Base-by-base conservation (phyloP, 2,797 vertebrate species). In the Phylloscopus collybita region DNA sequence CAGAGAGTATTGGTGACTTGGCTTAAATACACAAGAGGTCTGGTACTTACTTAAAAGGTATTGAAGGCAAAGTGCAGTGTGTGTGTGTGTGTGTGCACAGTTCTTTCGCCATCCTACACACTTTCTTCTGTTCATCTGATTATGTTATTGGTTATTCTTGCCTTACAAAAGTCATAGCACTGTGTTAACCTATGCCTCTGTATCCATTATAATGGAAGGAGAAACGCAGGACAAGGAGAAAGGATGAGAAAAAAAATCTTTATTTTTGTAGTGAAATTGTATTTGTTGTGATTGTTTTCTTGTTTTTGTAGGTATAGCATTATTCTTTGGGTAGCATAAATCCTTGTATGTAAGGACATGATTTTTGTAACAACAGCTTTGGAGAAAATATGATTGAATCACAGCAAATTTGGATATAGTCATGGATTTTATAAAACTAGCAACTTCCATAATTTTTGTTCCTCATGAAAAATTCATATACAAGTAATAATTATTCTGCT, bases 391-490 rank as follows among this genome's bases (percentile, higher is more conserved):
- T 20, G 12, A 60, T 36, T 67, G 60, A 83, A 78, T 78, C 38
- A 69, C 38, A 74, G 30, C 15, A 92, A 84, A 73, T 93, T 81
- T 88, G n/a, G 73, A 66, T 88, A 79, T 54, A 72, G 36, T 40
- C 0, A 23, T 64, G 60, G 53, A 90, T 88, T 89, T 92, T 67
- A 74, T 93, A 64, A 91, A 93, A 91, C 4, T 1, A 71, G 38
- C 18, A 20, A 82, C 49, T 89, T 92, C 30, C n/a, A 81, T 70
- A 75, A 90, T 75, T 91, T 90, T 81, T 83, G 8, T 34, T 87
- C 14, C 44, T 92, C 21, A 53, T 89, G 74, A 85, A 92, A 93
- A 93, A 84, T 79, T 94, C 44, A 81, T 78, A 47, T 73, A 17
- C 11, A 70, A 79, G 19, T 69, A 64, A 72, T 66, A 94, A 75